Conservation (phyloP, 1,140 invertebrate genomes). For the Cyclargus thomasi region DNA sequence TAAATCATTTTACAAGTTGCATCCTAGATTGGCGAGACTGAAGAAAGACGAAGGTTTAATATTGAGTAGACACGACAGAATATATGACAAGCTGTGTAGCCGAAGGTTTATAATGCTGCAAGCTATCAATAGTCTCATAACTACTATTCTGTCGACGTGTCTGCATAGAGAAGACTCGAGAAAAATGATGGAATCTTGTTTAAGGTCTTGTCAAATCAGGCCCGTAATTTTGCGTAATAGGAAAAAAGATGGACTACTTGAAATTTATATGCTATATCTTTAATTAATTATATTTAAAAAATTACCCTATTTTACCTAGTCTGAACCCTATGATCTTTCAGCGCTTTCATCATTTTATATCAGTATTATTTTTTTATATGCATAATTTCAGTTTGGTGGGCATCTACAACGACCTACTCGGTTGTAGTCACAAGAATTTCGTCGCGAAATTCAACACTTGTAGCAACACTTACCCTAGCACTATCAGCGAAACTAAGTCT, state of each 20-base stretch:
- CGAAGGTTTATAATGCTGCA: slow-evolving; percentile 67
- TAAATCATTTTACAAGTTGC: slow-evolving; percentile 71
- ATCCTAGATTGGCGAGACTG: slow-evolving; percentile 66
- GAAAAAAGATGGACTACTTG: no score
- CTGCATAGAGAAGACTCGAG: slow-evolving; percentile 68
- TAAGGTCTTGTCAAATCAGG: slow-evolving; percentile 47
- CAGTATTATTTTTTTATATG: not conserved
- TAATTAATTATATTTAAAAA: no score
- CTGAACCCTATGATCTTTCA: no score
- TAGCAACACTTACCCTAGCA: slow-evolving; percentile 67
- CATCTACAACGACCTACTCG: slow-evolving; percentile 65
- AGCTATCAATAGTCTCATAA: slow-evolving; percentile 55
- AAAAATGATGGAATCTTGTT: slow-evolving; percentile 69
- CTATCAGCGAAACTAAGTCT: slow-evolving; percentile 63
- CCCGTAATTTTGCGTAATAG: not conserved
- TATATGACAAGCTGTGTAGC: slow-evolving; percentile 63
- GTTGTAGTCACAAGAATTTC: slow-evolving; percentile 66
- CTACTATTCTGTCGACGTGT: slow-evolving; percentile 61
- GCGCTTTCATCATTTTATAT: not conserved
- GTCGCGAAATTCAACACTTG: slow-evolving; percentile 66
- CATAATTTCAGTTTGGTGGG: slow-evolving; percentile 65
- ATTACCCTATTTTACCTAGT: no score
- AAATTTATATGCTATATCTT: no score
- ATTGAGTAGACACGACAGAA: slow-evolving; percentile 58
- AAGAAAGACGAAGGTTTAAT: slow-evolving; percentile 59